Evolutionary conservation across 2,797 vertebrate genomes (phyloP).

Genomic region (Crenichthys baileyi): DNA sequence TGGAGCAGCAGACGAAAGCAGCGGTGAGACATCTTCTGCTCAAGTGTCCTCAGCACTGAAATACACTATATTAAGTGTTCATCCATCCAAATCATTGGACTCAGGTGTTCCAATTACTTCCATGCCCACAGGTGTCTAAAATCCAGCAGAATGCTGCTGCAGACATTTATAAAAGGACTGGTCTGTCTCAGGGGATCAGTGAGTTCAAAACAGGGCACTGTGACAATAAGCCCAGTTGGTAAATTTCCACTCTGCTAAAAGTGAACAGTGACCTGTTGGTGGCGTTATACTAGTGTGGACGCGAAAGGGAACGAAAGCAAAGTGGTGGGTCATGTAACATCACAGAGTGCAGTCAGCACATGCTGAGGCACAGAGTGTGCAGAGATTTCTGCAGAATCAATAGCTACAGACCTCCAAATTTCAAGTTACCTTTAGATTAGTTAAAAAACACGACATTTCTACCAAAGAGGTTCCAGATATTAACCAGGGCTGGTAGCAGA

Average conservation of each 20-base stretch:
- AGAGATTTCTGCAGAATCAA: too few relatives aligned
- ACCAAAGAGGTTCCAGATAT: too few relatives aligned
- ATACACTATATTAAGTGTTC: slow-evolving; percentile 3
- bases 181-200: not conserved
- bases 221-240: not conserved
- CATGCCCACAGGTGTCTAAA: not conserved
- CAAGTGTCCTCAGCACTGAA: not conserved
- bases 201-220: not conserved
- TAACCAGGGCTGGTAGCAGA: too few relatives aligned
- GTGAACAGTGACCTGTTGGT: not conserved
- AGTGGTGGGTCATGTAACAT: not conserved
- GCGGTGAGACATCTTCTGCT: slow-evolving; percentile 82
- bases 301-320: not conserved
- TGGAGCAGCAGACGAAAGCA: slow-evolving; percentile 96
- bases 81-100: not conserved
- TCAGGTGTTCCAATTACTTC: not conserved
- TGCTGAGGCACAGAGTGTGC: too few relatives aligned
- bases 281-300: not conserved
- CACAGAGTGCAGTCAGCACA: not conserved
- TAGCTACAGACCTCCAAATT: too few relatives aligned
- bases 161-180: not conserved
- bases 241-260: not conserved
- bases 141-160: not conserved
- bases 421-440: too few relatives aligned
- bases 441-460: too few relatives aligned